Conservation (phyloP, 2,888 invertebrate species). For the Zeuzera pyrina region DNA sequence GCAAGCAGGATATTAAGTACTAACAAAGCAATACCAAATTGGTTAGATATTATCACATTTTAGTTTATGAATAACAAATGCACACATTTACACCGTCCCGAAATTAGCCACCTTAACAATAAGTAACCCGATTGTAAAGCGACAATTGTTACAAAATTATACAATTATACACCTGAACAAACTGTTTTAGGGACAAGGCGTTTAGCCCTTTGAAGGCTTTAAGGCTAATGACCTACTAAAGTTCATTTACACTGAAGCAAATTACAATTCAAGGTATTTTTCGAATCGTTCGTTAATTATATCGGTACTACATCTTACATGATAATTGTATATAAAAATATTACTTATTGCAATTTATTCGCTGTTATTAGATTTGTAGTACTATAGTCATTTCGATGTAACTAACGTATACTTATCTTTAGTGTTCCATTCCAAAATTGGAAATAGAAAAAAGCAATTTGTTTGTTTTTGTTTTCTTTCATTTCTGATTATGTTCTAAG, state of each 20-base stretch:
- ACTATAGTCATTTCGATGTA: too few relatives aligned
- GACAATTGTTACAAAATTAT: too few relatives aligned
- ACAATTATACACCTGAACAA: slow-evolving; percentile 27
- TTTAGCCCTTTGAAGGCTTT: slow-evolving; percentile 21
- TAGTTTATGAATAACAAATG: slow-evolving; percentile 4
- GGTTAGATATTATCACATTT: slow-evolving; percentile 12
- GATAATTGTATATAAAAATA: too few relatives aligned
- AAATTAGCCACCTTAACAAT: slow-evolving; percentile 4
- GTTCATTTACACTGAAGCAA: slow-evolving; percentile 13
- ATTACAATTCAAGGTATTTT: background rate
- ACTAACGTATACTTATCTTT: too few relatives aligned
- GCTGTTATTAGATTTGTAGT: too few relatives aligned
- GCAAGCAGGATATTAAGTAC: slow-evolving; percentile 30
- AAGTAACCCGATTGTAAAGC: too few relatives aligned
- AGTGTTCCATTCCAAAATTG: too few relatives aligned
- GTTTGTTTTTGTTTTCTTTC: too few relatives aligned
- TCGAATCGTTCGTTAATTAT: background rate
- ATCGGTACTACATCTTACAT: too few relatives aligned
- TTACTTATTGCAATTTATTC: too few relatives aligned
- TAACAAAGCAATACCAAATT: slow-evolving; percentile 15
- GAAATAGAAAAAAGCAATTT: too few relatives aligned
- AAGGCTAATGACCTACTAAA: slow-evolving; percentile 23
- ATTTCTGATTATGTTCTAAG: too few relatives aligned
- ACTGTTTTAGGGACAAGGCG: slow-evolving; percentile 15
- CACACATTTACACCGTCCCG: background rate